These are phyloP conservation scores for Eolophus roseicapilla DNA, from an alignment of 2,113 vertebrate species.

Conservation along the genomic window DNA sequence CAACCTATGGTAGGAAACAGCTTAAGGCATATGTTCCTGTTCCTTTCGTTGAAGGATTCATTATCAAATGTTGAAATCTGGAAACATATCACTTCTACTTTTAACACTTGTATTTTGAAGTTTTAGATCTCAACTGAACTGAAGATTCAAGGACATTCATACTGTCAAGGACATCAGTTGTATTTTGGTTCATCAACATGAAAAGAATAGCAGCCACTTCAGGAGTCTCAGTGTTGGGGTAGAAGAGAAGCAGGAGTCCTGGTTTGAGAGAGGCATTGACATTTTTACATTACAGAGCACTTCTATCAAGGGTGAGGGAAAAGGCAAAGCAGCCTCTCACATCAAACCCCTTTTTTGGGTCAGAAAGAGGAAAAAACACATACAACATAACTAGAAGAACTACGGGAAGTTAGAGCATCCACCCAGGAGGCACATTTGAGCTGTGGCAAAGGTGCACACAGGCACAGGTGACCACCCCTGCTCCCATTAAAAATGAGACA, in stretches of 20 bases:
- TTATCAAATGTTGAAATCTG: neutral
- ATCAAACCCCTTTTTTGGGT: neutral
- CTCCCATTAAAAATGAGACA: neutral
- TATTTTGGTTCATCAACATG: neutral
- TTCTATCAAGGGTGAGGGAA: neutral
- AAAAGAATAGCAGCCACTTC: neutral
- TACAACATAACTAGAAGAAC: neutral
- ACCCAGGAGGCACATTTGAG: neutral
- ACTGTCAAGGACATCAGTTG: neutral
- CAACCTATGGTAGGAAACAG: neutral
- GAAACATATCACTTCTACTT: neutral
- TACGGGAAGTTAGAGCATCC: rapidly evolving
- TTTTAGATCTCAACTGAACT: neutral
- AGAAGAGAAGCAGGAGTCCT: too few species aligned
- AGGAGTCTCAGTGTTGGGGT: neutral
- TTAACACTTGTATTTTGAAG: neutral
- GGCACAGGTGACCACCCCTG: neutral
- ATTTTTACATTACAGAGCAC: neutral
- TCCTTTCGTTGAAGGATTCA: neutral
- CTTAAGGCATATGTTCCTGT: neutral
- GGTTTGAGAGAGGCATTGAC: neutral
- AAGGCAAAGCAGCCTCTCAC: neutral
- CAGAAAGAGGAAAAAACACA: rapidly evolving
- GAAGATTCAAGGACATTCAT: neutral
- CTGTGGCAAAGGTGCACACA: neutral